Evolutionary conservation across 2,113 vertebrate genomes (phyloP).

Genomic region (Candoia aspera): DNA sequence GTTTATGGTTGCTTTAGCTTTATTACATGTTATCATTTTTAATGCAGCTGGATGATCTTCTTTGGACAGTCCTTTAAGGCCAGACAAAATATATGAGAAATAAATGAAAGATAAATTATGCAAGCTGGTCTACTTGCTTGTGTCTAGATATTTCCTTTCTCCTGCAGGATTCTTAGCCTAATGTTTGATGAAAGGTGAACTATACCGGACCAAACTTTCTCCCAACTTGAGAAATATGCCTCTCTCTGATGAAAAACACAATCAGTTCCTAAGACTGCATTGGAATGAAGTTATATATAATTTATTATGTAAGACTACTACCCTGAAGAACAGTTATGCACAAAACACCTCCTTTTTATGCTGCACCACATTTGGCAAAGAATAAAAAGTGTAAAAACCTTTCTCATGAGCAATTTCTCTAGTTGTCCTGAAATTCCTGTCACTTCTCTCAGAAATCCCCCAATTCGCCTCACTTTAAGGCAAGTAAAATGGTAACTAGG

Average conservation of each 20-base stretch:
- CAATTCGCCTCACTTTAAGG: background rate
- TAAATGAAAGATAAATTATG: constrained; percentile 7
- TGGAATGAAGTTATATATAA: background rate
- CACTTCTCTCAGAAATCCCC: background rate
- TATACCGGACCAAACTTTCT: background rate
- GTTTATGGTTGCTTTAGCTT: background rate
- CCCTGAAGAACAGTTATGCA: constrained; percentile 18
- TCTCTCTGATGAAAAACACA: constrained; percentile 22
- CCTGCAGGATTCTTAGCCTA: constrained; percentile 21
- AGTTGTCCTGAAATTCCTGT: background rate
- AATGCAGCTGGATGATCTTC: background rate
- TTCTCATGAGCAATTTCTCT: background rate
- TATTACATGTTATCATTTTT: background rate
- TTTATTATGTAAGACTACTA: constrained; percentile 23
- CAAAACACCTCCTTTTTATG: constrained; percentile 9
- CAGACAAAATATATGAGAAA: background rate
- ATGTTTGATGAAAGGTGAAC: background rate
- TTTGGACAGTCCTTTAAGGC: background rate
- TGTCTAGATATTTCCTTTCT: constrained; percentile 2
- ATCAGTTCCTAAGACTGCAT: background rate
- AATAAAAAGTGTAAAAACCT: background rate
- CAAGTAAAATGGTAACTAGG: background rate
- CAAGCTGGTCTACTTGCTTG: background rate
- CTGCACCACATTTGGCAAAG: background rate
- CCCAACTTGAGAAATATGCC: background rate